These are phyloP conservation scores for Oligia fasciuncula DNA, from an alignment of 2,888 invertebrate genomes.

Conservation along the genomic window DNA sequence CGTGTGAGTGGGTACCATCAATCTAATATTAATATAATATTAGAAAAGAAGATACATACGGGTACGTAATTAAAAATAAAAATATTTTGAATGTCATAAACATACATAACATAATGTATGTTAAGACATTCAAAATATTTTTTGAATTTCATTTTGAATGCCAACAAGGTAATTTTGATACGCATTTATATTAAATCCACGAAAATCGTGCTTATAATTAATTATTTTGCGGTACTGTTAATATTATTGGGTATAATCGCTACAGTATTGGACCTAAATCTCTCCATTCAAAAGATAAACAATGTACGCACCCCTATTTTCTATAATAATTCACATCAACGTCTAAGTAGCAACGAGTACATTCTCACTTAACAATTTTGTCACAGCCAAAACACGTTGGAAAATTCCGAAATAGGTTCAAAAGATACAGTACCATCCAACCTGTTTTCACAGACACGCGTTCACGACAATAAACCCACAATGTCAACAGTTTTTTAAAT, in stretches of 20 bases:
- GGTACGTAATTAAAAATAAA: not conserved
- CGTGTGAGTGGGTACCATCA: not conserved
- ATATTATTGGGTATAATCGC: not conserved
- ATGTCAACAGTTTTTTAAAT: constrained; percentile 11
- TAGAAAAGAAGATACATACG: not conserved
- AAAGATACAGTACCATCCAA: constrained; percentile 49
- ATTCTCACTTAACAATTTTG: constrained; percentile 11
- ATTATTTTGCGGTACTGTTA: not conserved
- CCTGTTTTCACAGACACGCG: constrained; percentile 57
- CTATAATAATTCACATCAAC: not conserved
- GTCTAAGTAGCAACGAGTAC: not conserved
- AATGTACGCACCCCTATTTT: not conserved
- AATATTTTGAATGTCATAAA: not conserved
- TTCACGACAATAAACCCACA: constrained; percentile 33
- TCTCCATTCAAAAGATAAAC: constrained; percentile 27
- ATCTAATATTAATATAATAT: too few species aligned
- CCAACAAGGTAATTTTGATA: not conserved
- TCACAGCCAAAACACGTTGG: constrained; percentile 32
- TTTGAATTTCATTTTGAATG: too few species aligned
- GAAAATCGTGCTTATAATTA: not conserved
- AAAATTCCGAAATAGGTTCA: constrained; percentile 48
- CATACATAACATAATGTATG: too few species aligned
- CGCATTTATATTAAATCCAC: not conserved
- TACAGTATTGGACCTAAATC: not conserved
- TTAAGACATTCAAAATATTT: too few species aligned